Percentiles rank a stretch among this genome's conserved stretches.
Evolutionary conservation across 2,113 vertebrate species (phyloP).

Genomic region (Bubo scandiacus): DNA sequence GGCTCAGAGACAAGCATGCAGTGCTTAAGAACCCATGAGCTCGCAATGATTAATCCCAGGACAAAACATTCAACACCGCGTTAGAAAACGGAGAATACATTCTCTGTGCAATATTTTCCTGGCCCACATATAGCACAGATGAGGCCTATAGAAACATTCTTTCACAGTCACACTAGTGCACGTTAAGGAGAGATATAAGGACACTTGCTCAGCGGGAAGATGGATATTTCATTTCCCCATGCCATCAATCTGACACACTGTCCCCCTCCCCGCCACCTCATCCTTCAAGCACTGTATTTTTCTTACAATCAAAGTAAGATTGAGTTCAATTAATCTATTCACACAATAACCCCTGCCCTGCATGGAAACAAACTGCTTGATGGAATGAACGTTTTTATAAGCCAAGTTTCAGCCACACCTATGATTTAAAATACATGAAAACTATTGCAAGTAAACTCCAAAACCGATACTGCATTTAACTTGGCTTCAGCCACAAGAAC

Average conservation of each 20-base stretch:
- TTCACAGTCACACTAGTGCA: not conserved
- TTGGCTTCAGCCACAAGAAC: not conserved
- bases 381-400: not conserved
- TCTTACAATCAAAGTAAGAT: not conserved
- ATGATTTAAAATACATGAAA: not conserved
- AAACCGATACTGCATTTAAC: not conserved
- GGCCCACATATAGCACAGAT: not conserved
- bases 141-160: not conserved
- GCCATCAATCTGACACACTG: not conserved
- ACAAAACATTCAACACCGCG: not conserved
- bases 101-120: not conserved
- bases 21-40: not conserved
- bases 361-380: not conserved
- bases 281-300: not conserved
- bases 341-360: not conserved
- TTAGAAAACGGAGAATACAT: not conserved
- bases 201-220: not conserved
- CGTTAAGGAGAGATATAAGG: not conserved
- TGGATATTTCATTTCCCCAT: not conserved
- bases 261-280: not conserved
- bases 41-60: not conserved
- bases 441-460: not conserved
- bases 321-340: not conserved
- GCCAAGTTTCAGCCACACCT: conserved; percentile 41
- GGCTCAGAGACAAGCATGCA: not conserved